Evolutionary conservation across 2,797 vertebrate genomes (phyloP).

Genomic region (Acridotheres tristis): DNA sequence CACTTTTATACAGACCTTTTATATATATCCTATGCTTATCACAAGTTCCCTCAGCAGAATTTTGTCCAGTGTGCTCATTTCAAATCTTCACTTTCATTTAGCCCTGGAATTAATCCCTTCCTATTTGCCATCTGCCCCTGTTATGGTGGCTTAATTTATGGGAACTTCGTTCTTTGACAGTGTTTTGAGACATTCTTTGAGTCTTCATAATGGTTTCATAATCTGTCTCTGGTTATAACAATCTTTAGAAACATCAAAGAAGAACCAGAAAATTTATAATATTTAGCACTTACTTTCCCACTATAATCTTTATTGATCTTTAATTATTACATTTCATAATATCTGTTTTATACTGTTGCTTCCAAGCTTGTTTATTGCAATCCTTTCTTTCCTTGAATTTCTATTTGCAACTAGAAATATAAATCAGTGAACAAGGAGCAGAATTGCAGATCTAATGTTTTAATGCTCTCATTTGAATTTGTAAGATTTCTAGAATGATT

Average conservation of each 20-base stretch:
- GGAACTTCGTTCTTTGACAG: background rate
- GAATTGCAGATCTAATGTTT: background rate
- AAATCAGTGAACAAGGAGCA: background rate
- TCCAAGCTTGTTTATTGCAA: background rate
- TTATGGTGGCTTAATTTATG: background rate
- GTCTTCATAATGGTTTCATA: background rate
- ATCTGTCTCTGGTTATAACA: background rate
- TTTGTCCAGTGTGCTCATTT: background rate
- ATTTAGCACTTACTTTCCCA: background rate
- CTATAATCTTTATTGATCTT: background rate
- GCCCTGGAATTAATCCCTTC: background rate
- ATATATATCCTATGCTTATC: too few species aligned
- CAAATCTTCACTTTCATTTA: background rate
- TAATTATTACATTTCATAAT: background rate
- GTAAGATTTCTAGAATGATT: background rate
- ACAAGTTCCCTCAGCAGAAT: fast-evolving
- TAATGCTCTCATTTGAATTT: background rate
- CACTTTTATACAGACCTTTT: background rate
- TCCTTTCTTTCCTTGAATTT: background rate
- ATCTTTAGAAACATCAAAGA: background rate
- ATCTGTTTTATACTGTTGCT: background rate
- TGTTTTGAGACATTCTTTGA: background rate
- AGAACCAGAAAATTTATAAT: background rate
- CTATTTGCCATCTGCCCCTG: background rate
- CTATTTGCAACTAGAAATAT: background rate